Evolutionary conservation across 2,113 vertebrate genomes (phyloP).

Genomic region (Tautogolabrus adspersus): DNA sequence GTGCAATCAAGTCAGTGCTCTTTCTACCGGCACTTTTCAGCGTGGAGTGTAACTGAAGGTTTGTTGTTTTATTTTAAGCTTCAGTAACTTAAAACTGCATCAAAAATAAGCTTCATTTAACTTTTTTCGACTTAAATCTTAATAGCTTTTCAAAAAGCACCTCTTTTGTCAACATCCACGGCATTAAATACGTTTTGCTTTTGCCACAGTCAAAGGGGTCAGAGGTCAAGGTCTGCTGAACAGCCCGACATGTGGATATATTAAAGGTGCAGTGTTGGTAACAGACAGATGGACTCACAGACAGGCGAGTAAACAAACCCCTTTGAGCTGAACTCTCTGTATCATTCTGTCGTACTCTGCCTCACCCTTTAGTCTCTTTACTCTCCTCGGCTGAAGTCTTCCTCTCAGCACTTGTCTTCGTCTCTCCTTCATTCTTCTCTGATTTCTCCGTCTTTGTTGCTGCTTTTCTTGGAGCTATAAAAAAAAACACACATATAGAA

Average conservation of each 20-base stretch:
- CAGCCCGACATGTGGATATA: neutral
- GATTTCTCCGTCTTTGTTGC: constrained; percentile 71
- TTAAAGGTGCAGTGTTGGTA: neutral
- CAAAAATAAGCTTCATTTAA: too few relatives aligned
- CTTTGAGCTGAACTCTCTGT: neutral
- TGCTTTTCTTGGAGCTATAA: constrained; percentile 86
- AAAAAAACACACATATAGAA: neutral
- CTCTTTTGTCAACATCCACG: neutral
- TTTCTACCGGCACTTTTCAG: too few relatives aligned
- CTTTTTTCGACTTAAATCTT: too few relatives aligned
- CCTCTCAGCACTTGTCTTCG: constrained; percentile 44
- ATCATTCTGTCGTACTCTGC: neutral
- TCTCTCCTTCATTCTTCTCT: constrained; percentile 53
- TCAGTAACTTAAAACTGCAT: too few relatives aligned
- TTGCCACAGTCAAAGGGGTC: neutral
- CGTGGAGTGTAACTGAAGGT: too few relatives aligned
- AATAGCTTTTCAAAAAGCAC: too few relatives aligned
- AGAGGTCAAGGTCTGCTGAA: neutral
- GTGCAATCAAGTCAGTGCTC: too few relatives aligned
- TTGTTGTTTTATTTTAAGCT: too few relatives aligned
- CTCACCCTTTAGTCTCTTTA: constrained; percentile 75
- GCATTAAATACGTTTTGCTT: neutral
- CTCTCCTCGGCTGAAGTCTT: constrained; percentile 51
- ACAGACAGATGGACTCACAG: neutral
- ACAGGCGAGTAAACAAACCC: neutral